Evolutionary conservation across 2,113 vertebrate species (phyloP).

Genomic region (Poeciliopsis retropinna): DNA sequence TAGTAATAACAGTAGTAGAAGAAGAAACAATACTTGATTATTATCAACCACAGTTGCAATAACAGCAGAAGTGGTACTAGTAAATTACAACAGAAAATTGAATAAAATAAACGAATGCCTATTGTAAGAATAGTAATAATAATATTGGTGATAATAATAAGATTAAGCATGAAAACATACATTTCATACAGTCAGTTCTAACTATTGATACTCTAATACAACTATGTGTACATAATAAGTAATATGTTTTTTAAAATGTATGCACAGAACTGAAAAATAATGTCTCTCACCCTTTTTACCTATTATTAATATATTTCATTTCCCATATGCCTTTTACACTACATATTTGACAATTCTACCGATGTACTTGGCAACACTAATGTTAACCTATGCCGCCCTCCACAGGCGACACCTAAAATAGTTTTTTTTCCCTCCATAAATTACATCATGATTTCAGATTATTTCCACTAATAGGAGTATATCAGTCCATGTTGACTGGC

Average conservation of each 20-base stretch:
- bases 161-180: no score
- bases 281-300: not conserved
- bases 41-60: not conserved
- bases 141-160: no score
- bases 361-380: no score
- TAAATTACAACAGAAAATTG: not conserved
- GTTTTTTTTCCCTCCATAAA: slow-evolving; percentile 27
- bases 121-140: no score
- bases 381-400: slow-evolving; percentile 61
- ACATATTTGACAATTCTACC: no score
- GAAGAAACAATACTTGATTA: not conserved
- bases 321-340: not conserved
- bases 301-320: not conserved
- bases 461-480: slow-evolving; percentile 63
- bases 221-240: not conserved
- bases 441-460: slow-evolving; percentile 75
- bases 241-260: not conserved
- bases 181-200: no score
- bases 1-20: not conserved
- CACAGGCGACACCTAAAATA: slow-evolving; percentile 26
- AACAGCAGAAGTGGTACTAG: not conserved
- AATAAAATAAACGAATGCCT: no score
- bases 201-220: no score
- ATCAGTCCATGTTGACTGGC: slow-evolving; percentile 70
- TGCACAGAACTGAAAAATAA: not conserved